Percentiles rank a stretch among this genome's conserved stretches.
These are phyloP conservation scores for Cyrtorhinus lividipennis DNA, from an alignment of 1,140 invertebrate genomes.

Conservation along the genomic window DNA sequence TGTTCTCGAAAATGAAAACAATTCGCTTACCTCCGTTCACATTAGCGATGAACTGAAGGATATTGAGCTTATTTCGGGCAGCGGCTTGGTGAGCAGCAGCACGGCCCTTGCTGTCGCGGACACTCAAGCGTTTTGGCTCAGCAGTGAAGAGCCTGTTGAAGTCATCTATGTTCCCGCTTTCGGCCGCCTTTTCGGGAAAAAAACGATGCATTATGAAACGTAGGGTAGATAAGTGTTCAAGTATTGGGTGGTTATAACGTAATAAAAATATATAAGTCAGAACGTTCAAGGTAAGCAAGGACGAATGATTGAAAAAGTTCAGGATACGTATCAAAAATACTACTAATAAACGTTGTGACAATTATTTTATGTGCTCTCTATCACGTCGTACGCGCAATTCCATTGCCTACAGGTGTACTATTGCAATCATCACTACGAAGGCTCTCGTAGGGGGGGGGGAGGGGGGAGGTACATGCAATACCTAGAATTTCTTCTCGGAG, in stretches of 20 bases:
- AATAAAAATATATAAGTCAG: neutral
- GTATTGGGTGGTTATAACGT: neutral
- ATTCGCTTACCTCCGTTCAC: slow-evolving; percentile 49
- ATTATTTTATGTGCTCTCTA: no score
- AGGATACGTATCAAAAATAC: no score
- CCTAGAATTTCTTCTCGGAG: no score
- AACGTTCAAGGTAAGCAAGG: no score
- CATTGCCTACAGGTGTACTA: no score
- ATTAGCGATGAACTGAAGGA: slow-evolving; percentile 55
- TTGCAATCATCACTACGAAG: no score
- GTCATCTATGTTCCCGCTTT: slow-evolving; percentile 63
- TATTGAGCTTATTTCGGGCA: slow-evolving; percentile 52
- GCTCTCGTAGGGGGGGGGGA: no score
- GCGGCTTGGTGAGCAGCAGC: slow-evolving; percentile 65
- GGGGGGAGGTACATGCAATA: no score
- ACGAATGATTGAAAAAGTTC: no score
- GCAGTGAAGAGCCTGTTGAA: slow-evolving; percentile 53
- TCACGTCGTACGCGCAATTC: no score
- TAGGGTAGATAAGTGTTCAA: neutral
- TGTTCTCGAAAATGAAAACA: neutral
- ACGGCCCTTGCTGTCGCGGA: slow-evolving; percentile 54
- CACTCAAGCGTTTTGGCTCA: slow-evolving; percentile 47
- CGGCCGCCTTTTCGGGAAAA: slow-evolving; percentile 61
- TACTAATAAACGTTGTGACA: no score
- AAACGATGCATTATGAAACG: no score